Evolutionary conservation across 2,888 invertebrate genomes (phyloP), one percentile per base, ranked within the genome.

Genomic region (Cheilosia soror): DNA sequence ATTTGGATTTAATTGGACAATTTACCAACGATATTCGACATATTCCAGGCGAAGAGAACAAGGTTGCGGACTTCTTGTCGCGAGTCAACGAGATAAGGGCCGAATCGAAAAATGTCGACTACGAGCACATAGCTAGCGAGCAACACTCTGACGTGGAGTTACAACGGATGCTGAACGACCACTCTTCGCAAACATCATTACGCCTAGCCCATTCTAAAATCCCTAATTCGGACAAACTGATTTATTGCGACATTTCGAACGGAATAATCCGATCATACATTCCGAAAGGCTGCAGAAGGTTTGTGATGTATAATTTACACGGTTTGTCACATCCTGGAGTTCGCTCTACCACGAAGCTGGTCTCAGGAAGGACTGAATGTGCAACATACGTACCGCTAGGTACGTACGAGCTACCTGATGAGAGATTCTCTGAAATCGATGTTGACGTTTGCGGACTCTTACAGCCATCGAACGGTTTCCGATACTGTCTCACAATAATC

Each of bases 401-500:
- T n/a, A 29, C 11, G 15, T 29, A n/a, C n/a, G 29, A 2, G 31
- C 20, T n/a, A 5, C 55, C 55, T 5, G 55, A 31, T 9, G 31
- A 55, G 11, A 13, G 29, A 31, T 31, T 55, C 31, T 55, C 55
- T 1, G n/a, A 55, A 29, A 55, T 58, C 37, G 20, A 20, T 20
- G 37, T 37, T 11, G 37, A 58, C n/a, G 37, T 37, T 3, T 37
- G 37, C 20, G 15, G 57, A 20, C 37, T 37, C 6, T 4, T 58
- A 11, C 40, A 5, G 3, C 13, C 25, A 42, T 60, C 40, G 0
- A 40, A 40, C 33, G 5, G 42, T 40, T 1, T 57, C 57, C 33
- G 57, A 33, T 57, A 57, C 20, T 57, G 57, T 57, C 57, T 25
- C 11, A 58, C 57, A 9, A 37, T 33, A 20, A 11, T 58, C 37